A percentile compares a stretch with the other conserved stretches of the same genome.
These are phyloP conservation scores for Formica aserva DNA, from an alignment of 2,888 invertebrate genomes.

Conservation along the genomic window DNA sequence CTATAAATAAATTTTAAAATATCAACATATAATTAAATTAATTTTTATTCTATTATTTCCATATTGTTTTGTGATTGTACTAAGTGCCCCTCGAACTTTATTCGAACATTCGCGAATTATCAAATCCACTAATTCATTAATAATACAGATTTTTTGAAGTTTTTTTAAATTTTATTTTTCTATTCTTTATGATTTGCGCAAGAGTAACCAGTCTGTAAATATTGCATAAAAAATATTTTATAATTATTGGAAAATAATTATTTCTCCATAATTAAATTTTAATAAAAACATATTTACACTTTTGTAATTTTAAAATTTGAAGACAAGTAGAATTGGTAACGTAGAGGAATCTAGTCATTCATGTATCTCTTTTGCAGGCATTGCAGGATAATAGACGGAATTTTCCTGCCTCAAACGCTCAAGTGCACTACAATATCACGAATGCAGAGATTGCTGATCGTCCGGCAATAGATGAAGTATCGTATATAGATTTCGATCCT, in stretches of 20 bases:
- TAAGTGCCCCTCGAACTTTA: neutral
- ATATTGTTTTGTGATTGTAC: too few relatives aligned
- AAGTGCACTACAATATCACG: slow-evolving; percentile 77
- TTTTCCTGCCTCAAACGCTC: slow-evolving; percentile 72
- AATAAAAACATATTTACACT: neutral
- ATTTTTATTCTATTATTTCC: neutral
- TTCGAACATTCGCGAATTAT: neutral
- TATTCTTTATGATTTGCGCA: neutral
- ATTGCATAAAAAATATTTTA: neutral
- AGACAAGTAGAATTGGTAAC: neutral
- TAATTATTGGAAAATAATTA: neutral
- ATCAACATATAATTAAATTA: slow-evolving; percentile 7
- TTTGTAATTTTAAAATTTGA: neutral
- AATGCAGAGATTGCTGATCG: slow-evolving; percentile 57
- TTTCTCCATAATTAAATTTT: neutral
- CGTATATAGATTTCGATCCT: slow-evolving; percentile 75
- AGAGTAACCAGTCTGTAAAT: neutral
- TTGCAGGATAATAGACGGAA: slow-evolving; percentile 64
- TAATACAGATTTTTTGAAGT: neutral
- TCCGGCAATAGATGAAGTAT: slow-evolving; percentile 70
- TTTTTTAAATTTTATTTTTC: neutral
- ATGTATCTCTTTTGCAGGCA: slow-evolving; percentile 30
- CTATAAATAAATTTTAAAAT: neutral
- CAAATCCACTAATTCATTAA: neutral
- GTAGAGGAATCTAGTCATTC: neutral